Conservation (phyloP, 2,888 invertebrate genomes). For the Patella pellucida region DNA sequence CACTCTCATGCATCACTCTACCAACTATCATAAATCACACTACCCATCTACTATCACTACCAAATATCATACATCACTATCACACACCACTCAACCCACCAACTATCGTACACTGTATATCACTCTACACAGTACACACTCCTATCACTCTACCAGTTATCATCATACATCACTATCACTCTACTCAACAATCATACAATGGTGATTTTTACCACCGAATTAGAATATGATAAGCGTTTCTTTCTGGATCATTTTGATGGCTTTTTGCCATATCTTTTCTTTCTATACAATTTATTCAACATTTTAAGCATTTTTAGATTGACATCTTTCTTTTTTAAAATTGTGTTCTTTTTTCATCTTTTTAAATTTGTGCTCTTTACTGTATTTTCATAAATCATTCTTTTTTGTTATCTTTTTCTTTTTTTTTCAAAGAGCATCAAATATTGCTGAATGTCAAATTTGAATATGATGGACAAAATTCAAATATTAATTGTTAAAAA, state of each 20-base stretch:
- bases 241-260: conserved; percentile 39
- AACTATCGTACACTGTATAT: neutral
- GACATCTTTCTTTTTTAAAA: conserved; percentile 22
- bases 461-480: neutral
- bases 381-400: conserved; percentile 23
- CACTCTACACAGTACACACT: too few species aligned
- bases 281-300: conserved; percentile 17
- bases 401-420: conserved; percentile 25
- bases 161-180: neutral
- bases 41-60: too few species aligned
- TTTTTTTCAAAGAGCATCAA: conserved; percentile 19
- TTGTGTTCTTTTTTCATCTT: conserved; percentile 22
- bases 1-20: too few species aligned
- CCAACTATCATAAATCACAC: neutral
- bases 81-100: too few species aligned
- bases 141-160: neutral
- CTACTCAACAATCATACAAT: neutral
- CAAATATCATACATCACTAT: neutral
- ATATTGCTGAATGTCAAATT: neutral
- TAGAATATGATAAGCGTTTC: neutral
- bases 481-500: neutral
- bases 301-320: conserved; percentile 17
- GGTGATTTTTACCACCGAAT: too few species aligned
- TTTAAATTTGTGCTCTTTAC: conserved; percentile 25
- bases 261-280: conserved; percentile 48